Conservation (phyloP, 1,140 invertebrate genomes). For the Xylocopa sonorina region DNA sequence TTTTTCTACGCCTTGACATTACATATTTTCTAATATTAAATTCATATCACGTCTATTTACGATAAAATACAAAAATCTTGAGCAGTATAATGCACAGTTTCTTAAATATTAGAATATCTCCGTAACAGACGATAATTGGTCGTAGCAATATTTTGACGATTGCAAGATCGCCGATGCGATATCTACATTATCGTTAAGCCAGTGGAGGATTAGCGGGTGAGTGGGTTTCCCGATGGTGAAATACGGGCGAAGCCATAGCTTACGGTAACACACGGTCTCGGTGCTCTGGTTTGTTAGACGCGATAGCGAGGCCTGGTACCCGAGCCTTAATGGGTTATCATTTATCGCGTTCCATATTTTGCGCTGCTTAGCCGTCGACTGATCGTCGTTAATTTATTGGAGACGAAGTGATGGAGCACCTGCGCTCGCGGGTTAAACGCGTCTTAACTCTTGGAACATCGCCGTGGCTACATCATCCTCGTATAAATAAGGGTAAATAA, state of each 20-base stretch:
- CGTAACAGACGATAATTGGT: not conserved
- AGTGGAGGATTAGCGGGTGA: not conserved
- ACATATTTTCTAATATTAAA: too few species aligned
- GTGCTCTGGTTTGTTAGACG: slow-evolving; percentile 33
- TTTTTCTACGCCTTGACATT: too few species aligned
- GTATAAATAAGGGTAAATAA: slow-evolving; percentile 3
- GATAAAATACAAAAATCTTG: too few species aligned
- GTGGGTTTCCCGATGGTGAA: not conserved
- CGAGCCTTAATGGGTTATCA: slow-evolving; percentile 38
- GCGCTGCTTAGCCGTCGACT: slow-evolving; percentile 14
- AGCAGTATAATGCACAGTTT: too few species aligned
- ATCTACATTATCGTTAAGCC: not conserved
- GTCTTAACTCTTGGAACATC: not conserved
- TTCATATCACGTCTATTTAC: too few species aligned
- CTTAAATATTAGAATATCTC: not conserved
- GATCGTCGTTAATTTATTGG: slow-evolving; percentile 41
- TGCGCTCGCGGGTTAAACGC: slow-evolving; percentile 7
- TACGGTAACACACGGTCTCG: not conserved
- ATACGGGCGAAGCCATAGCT: not conserved
- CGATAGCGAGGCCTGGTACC: slow-evolving; percentile 19
- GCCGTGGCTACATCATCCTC: not conserved
- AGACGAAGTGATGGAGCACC: slow-evolving; percentile 15
- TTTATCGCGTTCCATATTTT: slow-evolving; percentile 47
- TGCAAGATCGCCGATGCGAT: not conserved
- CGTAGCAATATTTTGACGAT: slow-evolving; percentile 11